Percentiles rank a stretch among this genome's conserved stretches.
These are phyloP conservation scores for Drosophila oshimai DNA, from an alignment of 1,140 invertebrate genomes.

Conservation along the genomic window DNA sequence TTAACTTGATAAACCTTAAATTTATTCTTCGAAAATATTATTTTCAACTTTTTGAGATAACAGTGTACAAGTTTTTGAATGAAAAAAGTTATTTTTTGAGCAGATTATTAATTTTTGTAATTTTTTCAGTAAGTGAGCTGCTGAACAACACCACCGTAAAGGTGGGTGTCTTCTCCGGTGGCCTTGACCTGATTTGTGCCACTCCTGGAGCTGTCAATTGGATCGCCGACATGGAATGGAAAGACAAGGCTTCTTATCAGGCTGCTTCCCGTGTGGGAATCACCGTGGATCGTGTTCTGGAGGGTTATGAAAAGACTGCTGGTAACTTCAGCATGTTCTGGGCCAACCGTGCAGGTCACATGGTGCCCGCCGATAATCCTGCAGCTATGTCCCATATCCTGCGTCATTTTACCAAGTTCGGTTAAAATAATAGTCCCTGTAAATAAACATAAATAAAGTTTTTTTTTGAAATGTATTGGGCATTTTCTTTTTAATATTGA, in stretches of 20 bases:
- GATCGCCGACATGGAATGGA: conserved; percentile 88
- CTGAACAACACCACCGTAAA: conserved; percentile 86
- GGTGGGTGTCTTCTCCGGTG: conserved; percentile 78
- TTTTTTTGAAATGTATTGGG: background rate
- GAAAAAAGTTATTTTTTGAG: too few species aligned
- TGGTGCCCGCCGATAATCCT: conserved; percentile 83
- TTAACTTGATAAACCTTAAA: too few species aligned
- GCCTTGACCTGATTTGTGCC: conserved; percentile 88
- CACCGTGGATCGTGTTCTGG: conserved; percentile 84
- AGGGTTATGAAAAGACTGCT: conserved; percentile 87
- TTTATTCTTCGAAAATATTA: too few species aligned
- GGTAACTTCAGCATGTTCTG: conserved; percentile 89
- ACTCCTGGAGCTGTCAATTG: conserved; percentile 87
- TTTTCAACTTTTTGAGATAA: too few species aligned
- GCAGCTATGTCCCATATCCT: conserved; percentile 73
- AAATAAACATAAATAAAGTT: background rate
- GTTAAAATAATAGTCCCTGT: background rate
- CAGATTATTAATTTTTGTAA: conserved; percentile 83
- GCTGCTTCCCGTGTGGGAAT: conserved; percentile 84
- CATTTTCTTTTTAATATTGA: background rate
- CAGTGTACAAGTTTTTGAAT: too few species aligned
- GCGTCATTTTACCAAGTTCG: conserved; percentile 64
- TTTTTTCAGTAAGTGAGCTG: conserved; percentile 86
- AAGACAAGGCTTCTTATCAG: conserved; percentile 84
- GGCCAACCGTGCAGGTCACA: conserved; percentile 87